Evolutionary conservation across 2,797 vertebrate species (phyloP), one percentile per base, ranked within the genome.

Genomic region (Eutrigla gurnardus): DNA sequence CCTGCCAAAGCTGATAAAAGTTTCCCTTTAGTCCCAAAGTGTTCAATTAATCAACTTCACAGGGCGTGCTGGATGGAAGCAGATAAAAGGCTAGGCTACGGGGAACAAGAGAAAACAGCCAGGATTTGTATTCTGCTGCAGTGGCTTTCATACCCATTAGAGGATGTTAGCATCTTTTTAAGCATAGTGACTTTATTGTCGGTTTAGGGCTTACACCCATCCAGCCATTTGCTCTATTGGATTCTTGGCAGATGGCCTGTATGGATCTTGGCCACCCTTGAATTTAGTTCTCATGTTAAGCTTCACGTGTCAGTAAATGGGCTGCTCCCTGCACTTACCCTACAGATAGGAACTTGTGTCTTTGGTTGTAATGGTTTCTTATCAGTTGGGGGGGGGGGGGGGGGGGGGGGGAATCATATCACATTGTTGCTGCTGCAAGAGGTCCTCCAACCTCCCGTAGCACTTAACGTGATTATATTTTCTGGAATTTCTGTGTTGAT

Each of bases 1-100:
- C 73, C 14, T 2, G 78, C 69, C 70, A 82, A 77, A 87, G 83
- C 90, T 82, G 78, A 86, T 82, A 83, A 87, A 88, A 86, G 84
- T 91, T 63, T 80, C 70, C 37, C 67, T 85, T 83, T 92, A 88
- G 78, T 89, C 83, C 80, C 79, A 69, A 77, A 86, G 70, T 75
- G 82, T 90, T 89, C 86, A 88, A 88, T 93, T 89, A 92, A 91
- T 92, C 88, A 91, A 81, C 84, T 88, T 93, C 88, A 91, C 84
- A 70, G 49, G 82, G 57, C 50, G 10, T 47, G 82, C 80, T 91
- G 81, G 82, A 87, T 81, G 71, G 87, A 89, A 83, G 82, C 46
- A 59, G 89, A 93, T 92, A 87, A 89, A 90, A 92, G 86, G 82
- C 82, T 73, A 78, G 84, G 85, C 89, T 80, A 18, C 84, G 77